Evolutionary conservation across 64 coral and sea anemone species (phyloP).

Genomic region (Montipora cactus): DNA sequence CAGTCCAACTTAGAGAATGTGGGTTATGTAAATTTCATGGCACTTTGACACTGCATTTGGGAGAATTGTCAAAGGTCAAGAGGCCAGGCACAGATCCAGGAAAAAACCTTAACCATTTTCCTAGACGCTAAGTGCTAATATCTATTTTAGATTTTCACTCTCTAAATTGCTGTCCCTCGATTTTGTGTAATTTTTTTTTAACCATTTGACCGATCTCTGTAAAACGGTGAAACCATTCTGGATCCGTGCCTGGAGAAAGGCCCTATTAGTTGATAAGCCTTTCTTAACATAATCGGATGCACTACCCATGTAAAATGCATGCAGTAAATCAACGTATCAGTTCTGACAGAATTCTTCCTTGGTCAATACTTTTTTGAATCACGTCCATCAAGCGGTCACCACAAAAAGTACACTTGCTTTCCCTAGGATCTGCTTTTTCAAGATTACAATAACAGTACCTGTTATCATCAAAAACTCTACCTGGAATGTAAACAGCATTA

Average conservation of each 20-base stretch:
- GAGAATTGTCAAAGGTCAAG: neutral
- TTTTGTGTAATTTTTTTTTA: neutral
- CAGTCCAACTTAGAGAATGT: conserved; percentile 9
- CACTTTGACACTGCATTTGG: neutral
- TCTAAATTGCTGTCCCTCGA: too few relatives aligned
- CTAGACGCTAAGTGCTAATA: too few relatives aligned
- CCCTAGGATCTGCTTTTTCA: neutral
- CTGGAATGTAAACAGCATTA: conserved; percentile 27
- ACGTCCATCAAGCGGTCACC: neutral
- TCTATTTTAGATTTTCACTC: too few relatives aligned
- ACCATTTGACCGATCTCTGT: too few relatives aligned
- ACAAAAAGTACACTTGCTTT: neutral
- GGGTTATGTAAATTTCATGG: neutral
- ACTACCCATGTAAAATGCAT: neutral
- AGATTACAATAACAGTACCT: conserved; percentile 17
- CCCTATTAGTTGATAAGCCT: neutral
- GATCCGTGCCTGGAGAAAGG: too few relatives aligned
- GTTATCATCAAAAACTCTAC: neutral
- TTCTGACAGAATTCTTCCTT: neutral
- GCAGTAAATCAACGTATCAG: neutral
- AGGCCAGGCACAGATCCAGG: too few relatives aligned
- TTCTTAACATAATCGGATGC: neutral
- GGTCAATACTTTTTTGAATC: conserved; percentile 10
- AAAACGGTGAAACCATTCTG: too few relatives aligned
- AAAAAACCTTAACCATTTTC: too few relatives aligned